Conservation (phyloP, 2,113 vertebrate species). For the Brienomyrus brachyistius region DNA sequence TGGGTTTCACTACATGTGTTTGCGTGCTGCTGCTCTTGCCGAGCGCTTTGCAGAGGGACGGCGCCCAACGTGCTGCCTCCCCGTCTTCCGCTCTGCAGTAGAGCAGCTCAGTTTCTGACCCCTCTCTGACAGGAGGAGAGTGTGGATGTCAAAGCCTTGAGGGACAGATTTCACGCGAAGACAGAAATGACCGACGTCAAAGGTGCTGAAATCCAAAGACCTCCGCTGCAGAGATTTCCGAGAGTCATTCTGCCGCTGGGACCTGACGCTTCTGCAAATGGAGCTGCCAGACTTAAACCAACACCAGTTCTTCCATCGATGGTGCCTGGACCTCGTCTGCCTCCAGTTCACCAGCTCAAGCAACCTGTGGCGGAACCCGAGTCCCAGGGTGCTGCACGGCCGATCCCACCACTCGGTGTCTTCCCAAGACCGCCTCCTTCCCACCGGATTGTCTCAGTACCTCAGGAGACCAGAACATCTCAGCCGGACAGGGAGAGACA, state of each 20-base stretch:
- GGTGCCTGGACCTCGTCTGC: slow-evolving; percentile 11
- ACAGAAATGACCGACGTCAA: slow-evolving; percentile 30
- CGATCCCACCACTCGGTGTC: slow-evolving; percentile 7
- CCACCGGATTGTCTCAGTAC: slow-evolving; percentile 16
- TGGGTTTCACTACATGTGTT: slow-evolving; percentile 13
- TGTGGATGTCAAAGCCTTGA: slow-evolving; percentile 58
- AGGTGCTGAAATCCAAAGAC: slow-evolving; percentile 38
- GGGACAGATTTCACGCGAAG: slow-evolving; percentile 49
- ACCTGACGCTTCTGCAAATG: slow-evolving; percentile 27
- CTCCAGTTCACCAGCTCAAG: slow-evolving; percentile 7
- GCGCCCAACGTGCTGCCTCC: slow-evolving; percentile 31
- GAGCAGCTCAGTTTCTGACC: slow-evolving; percentile 24
- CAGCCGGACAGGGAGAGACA: slow-evolving; percentile 10
- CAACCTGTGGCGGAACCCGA: slow-evolving; percentile 16
- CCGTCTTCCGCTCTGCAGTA: slow-evolving; percentile 40
- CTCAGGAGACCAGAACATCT: slow-evolving; percentile 6
- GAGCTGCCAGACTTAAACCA: slow-evolving; percentile 30
- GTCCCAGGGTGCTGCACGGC: not conserved
- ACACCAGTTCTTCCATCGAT: slow-evolving; percentile 20
- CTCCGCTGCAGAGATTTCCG: slow-evolving; percentile 34
- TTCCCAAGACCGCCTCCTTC: slow-evolving; percentile 32
- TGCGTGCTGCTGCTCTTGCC: not conserved
- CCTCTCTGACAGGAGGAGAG: slow-evolving; percentile 52
- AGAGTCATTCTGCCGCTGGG: slow-evolving; percentile 20
- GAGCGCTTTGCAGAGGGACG: slow-evolving; percentile 6